Evolutionary conservation across 1,140 invertebrate species (phyloP), one percentile per base, ranked within the genome.

Genomic region (Eriosoma lanigerum): DNA sequence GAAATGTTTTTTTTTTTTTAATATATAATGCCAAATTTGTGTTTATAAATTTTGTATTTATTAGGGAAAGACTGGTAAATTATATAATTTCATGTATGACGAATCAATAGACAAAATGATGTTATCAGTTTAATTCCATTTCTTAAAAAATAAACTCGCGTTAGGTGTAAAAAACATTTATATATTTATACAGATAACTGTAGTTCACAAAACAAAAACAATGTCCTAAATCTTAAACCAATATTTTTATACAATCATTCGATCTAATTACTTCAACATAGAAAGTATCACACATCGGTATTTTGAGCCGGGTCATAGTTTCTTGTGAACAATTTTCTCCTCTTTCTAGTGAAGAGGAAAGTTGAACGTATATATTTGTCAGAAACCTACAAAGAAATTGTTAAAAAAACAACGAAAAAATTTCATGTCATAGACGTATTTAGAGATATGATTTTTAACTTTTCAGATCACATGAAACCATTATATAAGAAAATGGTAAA

Each of bases 201-300:
- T 46, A 58, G 29, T n/a, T 29, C 78, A 1, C 76, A 80, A 12
- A 80, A 80, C 6, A 80, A 80, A 60, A 80, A 80, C n/a, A 60
- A 56, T n/a, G 2, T 5, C 4, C 8, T 80, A 29, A 32, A n/a
- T n/a, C n/a, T n/a, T n/a, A n/a, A n/a, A 21, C 17, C 76, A 29
- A 32, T 80, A 80, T 60, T 26, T 80, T 0, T 80, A 19, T 38
- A 50, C 60, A 81, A 56, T 83, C 1, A 24, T 24, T 64, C 60
- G 38, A 38, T 64, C 26, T 64, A 64, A n/a, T 8, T 19, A 8
- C 2, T 64, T 64, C 60, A 64, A 64, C 60, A 32, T 64, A 64
- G 60, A 38, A 64, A n/a, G 8, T 38, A 64, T 64, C 29, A 64
- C 60, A 12, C 58, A 62, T 13, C 29, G 58, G 17, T 62, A 62